Base-by-base conservation (phyloP, 2,113 vertebrate genomes). In the Gracilinanus agilis region DNA sequence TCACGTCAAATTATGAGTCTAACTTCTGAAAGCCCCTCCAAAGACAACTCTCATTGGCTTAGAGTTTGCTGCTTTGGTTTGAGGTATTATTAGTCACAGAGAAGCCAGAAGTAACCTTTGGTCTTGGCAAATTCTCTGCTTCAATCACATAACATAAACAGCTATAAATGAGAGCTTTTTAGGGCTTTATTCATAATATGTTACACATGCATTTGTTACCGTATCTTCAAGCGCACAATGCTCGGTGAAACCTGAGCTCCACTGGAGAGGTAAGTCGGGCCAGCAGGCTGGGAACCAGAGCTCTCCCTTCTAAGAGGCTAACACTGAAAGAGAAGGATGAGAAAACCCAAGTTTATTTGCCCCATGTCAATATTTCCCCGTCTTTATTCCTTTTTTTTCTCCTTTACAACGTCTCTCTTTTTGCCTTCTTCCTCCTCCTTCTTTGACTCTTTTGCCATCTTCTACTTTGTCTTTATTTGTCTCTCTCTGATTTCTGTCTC, bases 81-180 rank as follows among this genome's bases (percentile, higher is more conserved):
- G 97, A 98, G 93, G 97, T 97, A 98, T 97, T 98, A 98, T 98
- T 98, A 98, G 94, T 97, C 98, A 95, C 98, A 98, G 98, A 98
- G 98, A 98, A 98, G 97, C 98, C 98, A 98, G 97, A 97, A 98
- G 98, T 98, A 98, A 98, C 98, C 98, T 98, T 98, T 98, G 98
- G 98, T 98, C 97, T 98, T 98, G 98, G 98, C 98, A 98, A 98
- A 98, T 98, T 99, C 98, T 98, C 98, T 98, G 96, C 98, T 97
- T 98, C 98, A 98, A 98, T 98, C 98, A 98, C 96, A 97, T 98
- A 98, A 98, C 97, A 97, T 99, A 99, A 99, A 98, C 98, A 99
- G 98, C 97, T 98, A 97, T 98, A 98, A 98, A 98, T 98, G 95
- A 97, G 98, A 98, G 97, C 97, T 99, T 98, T 98, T 98, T 97